Evolutionary conservation across 2,888 invertebrate species (phyloP), one percentile per base, ranked within the genome.

Genomic region (Biston stratarius): DNA sequence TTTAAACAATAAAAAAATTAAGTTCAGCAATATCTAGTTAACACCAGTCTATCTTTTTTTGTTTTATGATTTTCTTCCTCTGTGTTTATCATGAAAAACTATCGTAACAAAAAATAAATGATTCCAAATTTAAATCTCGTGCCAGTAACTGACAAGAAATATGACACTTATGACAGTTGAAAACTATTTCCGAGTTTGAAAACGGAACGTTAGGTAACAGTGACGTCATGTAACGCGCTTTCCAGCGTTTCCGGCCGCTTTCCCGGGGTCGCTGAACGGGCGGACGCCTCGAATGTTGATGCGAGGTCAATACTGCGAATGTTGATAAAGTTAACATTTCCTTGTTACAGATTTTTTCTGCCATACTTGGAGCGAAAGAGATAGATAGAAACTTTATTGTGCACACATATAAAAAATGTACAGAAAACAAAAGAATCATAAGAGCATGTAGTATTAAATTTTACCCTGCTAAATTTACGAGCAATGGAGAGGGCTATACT

Each of bases 171-270:
- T 64, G 62, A 70, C 51, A 52, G 42, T 38, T 51, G 15, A 64
- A 64, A 60, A 59, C n/a, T 42, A 34, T 45, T 60, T 53, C 52
- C 38, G 7, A 15, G 53, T 58, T 59, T 53, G 38, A 61, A 66
- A 52, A 60, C 15, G 12, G 51, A 47, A 51, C 72, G 56, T 87
- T 83, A 83, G 74, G 72, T 84, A 87, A 88, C 70, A 45, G 64
- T 87, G 85, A 87, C 87, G 87, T 85, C 85, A 83, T 62, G 72
- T 82, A 80, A 82, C 81, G 77, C 83, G 83, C 83, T 85, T 87
- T 87, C 83, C 87, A 82, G 73, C 78, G 82, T 80, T 83, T 85
- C 88, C 87, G 83, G 71, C 82, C 85, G 84, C 86, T 89, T 88
- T 89, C 87, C 88, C 87, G 81, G 73, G 84, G 83, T 74, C 85